Conservation (phyloP, 2,888 invertebrate genomes). For the Diplolepis rosae region DNA sequence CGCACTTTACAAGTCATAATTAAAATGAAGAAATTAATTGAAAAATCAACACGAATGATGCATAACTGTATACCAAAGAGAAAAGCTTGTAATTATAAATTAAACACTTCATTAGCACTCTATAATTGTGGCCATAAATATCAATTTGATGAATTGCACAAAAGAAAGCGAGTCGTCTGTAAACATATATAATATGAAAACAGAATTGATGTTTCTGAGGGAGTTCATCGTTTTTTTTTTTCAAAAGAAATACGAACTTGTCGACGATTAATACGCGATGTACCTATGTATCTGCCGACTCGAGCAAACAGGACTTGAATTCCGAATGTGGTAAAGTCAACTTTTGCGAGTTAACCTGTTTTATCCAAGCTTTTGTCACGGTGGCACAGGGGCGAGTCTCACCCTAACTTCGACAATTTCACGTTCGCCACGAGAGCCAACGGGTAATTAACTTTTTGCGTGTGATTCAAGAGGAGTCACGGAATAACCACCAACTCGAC, state of each 20-base stretch:
- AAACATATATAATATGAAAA: no score
- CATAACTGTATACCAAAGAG: neutral
- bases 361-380: constrained; percentile 38
- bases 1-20: no score
- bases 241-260: constrained; percentile 19
- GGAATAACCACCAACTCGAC: constrained; percentile 65
- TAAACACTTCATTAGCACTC: constrained; percentile 22
- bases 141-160: constrained; percentile 14
- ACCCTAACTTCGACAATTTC: constrained; percentile 46
- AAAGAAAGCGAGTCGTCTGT: neutral
- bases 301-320: constrained; percentile 52
- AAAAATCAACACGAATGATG: no score
- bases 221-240: constrained; percentile 18
- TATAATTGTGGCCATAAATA: constrained; percentile 26
- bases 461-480: constrained; percentile 46
- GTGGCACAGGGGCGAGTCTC: constrained; percentile 12
- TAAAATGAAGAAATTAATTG: no score
- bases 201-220: neutral
- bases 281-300: constrained; percentile 24
- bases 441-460: constrained; percentile 68
- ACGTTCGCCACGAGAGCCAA: constrained; percentile 41
- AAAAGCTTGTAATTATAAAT: constrained; percentile 2
- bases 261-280: constrained; percentile 29
- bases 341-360: constrained; percentile 48
- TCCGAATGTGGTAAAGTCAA: constrained; percentile 52